Evolutionary conservation across 2,113 vertebrate species (phyloP), one percentile per base, ranked within the genome.

Genomic region (Cyanoliseus patagonus): DNA sequence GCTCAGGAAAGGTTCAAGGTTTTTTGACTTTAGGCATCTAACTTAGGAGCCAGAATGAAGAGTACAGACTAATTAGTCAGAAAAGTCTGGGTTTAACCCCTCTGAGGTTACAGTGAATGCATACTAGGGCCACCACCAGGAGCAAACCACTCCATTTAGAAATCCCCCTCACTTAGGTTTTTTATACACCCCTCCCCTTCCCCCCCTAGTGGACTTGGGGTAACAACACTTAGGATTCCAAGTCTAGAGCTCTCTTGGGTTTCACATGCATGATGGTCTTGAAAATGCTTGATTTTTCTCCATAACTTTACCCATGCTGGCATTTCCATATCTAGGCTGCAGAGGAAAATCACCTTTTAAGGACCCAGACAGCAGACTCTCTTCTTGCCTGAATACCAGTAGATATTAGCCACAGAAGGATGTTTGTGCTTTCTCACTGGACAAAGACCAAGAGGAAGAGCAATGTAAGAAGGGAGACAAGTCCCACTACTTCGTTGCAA

Each of bases 101-200:
- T 28, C 44, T 28, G 30, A 49, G 27, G 42, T 47, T 39, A 63
- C 25, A 49, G 31, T 33, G 49, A 41, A 75, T 9, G 16, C 13
- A 18, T 13, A 27, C 10, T 1, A 52, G 51, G 13, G 39, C 20
- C 44, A 66, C 12, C 27, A 14, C 17, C 10, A 80, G n/a, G 7
- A 75, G 19, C 28, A 66, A 69, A 49, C 5, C 4, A 9, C 13
- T 49, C 17, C 19, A 17, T 37, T 46, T 41, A 68, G 37, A 86
- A 72, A 51, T 42, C 4, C 4, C 6, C 12, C 2, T 27, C 35
- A 33, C 4, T 3, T 13, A 8, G 2, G n/a, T 39, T 69, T 35
- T 28, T 46, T 28, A 9, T 44, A 44, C 5, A n/a, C 16, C 9
- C 15, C 19, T 46, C 51, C 51, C 9, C 27, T 16, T 27, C 27